Evolutionary conservation across 2,113 vertebrate genomes (phyloP).

Genomic region (Alligator sinensis): DNA sequence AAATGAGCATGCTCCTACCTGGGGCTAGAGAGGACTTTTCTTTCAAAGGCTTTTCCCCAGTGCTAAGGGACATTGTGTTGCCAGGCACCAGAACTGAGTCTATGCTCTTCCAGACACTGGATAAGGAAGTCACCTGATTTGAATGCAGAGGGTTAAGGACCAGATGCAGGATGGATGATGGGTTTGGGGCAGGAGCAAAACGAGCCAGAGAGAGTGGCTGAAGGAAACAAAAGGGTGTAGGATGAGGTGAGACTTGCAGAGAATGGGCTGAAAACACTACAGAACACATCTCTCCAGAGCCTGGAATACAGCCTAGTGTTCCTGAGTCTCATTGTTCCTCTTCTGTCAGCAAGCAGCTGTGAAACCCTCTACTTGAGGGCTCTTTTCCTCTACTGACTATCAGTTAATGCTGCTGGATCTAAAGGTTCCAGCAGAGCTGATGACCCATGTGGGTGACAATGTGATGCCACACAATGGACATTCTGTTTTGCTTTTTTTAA

Average conservation of each 20-base stretch:
- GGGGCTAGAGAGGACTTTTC: not conserved
- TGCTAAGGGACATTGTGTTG: not conserved
- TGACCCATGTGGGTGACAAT: not conserved
- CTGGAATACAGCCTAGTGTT: not conserved
- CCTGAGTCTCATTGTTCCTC: not conserved
- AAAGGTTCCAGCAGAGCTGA: not conserved
- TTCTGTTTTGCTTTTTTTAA: not conserved
- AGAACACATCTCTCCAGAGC: not conserved
- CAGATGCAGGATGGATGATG: not conserved
- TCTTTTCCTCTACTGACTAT: not conserved
- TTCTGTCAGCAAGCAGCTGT: not conserved
- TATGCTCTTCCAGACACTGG: not conserved
- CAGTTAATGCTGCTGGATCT: not conserved
- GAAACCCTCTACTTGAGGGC: not conserved
- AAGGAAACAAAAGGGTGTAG: not conserved
- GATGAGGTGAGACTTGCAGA: not conserved
- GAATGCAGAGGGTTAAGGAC: not conserved
- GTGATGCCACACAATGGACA: not conserved
- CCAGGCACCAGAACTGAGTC: not conserved
- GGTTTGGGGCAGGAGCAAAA: not conserved
- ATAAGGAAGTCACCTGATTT: not conserved
- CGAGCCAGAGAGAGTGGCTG: not conserved
- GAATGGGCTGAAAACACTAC: not conserved
- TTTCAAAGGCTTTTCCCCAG: not conserved
- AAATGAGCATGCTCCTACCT: not conserved